These are phyloP conservation scores for Madoqua kirkii DNA, from an alignment of 2,113 vertebrate genomes.

Conservation along the genomic window DNA sequence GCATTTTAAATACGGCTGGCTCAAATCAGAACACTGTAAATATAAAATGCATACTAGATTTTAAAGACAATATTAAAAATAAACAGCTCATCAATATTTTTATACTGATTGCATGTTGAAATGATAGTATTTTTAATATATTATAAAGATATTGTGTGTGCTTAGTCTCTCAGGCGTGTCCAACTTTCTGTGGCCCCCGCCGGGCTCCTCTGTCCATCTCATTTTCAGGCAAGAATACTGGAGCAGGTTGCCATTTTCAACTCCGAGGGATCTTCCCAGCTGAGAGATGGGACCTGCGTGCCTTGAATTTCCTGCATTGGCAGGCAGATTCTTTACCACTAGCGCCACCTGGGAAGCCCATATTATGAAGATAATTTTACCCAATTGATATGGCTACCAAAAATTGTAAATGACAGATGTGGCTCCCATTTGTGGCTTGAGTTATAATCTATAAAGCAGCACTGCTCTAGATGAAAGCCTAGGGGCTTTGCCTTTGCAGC, in stretches of 20 bases:
- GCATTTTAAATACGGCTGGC: not conserved
- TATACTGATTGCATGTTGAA: not conserved
- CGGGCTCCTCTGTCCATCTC: not conserved
- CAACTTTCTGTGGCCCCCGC: fast-evolving
- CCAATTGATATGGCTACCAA: not conserved
- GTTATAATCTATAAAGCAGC: not conserved
- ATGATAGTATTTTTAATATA: not conserved
- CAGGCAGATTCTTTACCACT: not conserved
- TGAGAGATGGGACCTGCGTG: not conserved
- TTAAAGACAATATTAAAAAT: not conserved
- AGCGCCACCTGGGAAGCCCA: not conserved
- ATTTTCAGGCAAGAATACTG: not conserved
- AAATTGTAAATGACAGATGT: not conserved
- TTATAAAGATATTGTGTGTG: not conserved
- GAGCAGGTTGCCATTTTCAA: not conserved
- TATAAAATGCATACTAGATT: not conserved
- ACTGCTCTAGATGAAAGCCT: not conserved
- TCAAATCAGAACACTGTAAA: not conserved
- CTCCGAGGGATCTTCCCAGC: not conserved
- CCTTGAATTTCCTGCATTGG: not conserved
- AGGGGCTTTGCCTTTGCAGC: not conserved
- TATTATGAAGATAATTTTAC: not conserved
- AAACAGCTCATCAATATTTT: not conserved
- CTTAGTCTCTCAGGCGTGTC: not conserved
- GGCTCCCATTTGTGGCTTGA: not conserved